phyloP scores from a whole-genome alignment of 2,113 vertebrate species.

The Phocoena sinus region DNA sequence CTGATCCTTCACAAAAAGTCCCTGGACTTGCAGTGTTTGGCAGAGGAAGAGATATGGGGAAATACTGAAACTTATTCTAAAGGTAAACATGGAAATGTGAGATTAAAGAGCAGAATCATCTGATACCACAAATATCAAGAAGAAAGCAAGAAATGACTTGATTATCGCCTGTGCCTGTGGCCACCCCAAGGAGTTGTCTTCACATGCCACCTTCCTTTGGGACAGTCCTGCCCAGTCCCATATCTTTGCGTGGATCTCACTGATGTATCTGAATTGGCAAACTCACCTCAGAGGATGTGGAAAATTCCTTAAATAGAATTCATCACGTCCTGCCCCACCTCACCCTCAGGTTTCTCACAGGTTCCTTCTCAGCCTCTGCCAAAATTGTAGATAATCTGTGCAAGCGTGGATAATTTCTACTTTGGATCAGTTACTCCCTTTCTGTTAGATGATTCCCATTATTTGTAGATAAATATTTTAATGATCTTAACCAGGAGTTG shows the following conservation, averaged over 20 bases:
- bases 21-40: background rate
- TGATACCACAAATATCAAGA: constrained; percentile 23
- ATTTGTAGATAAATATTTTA: background rate
- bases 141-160: constrained; percentile 64
- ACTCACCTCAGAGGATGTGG: background rate
- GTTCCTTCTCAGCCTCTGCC: background rate
- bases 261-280: constrained; percentile 20
- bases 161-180: constrained; percentile 38
- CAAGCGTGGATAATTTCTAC: background rate
- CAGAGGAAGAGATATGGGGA: background rate
- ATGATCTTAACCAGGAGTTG: background rate
- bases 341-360: background rate
- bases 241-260: constrained; percentile 56
- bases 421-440: background rate
- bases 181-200: constrained; percentile 44
- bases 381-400: background rate
- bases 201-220: constrained; percentile 26
- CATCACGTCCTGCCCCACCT: background rate
- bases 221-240: constrained; percentile 21
- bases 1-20: background rate
- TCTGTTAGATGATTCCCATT: background rate
- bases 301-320: constrained; percentile 52
- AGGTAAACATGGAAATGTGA: background rate
- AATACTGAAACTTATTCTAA: background rate
- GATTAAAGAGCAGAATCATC: constrained; percentile 31